Evolutionary conservation across 2,113 vertebrate species (phyloP).

Genomic region (Callochromis pleurospilus): DNA sequence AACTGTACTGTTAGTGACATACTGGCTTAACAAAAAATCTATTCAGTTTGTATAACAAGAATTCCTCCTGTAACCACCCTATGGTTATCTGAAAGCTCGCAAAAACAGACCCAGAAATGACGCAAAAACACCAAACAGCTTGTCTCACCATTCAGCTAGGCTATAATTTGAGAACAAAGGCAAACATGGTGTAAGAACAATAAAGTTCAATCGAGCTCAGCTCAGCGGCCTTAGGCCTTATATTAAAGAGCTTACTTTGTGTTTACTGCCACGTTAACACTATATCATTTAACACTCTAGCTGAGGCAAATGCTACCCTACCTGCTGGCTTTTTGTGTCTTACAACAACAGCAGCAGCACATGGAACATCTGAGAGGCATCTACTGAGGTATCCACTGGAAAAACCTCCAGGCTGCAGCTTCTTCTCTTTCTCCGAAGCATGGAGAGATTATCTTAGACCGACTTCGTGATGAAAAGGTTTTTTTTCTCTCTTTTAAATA

Average conservation of each 20-base stretch:
- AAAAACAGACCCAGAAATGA: not conserved
- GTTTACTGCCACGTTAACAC: not conserved
- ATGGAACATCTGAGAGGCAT: slow-evolving; percentile 72
- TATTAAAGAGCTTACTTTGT: not conserved
- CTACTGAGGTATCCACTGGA: slow-evolving; percentile 30
- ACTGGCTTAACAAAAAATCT: not conserved
- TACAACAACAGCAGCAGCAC: slow-evolving; percentile 70
- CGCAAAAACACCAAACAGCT: not conserved
- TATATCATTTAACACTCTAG: not conserved
- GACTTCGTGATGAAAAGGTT: not conserved
- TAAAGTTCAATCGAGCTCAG: not conserved
- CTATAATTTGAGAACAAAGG: slow-evolving; percentile 18
- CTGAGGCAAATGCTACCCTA: slow-evolving; percentile 48
- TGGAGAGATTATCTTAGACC: not conserved
- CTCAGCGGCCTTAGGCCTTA: not conserved
- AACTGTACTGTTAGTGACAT: not conserved
- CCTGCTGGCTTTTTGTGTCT: slow-evolving; percentile 69
- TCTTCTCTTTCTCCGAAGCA: slow-evolving; percentile 16
- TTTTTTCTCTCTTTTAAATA: not conserved
- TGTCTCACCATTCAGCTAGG: not conserved
- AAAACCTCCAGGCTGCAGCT: slow-evolving; percentile 3
- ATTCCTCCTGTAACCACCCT: not conserved
- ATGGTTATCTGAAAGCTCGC: not conserved
- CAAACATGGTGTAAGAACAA: slow-evolving; percentile 7
- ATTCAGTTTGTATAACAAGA: not conserved